phyloP scores from a whole-genome alignment of 1,140 invertebrate genomes.

The Panagrolaimus sp. region DNA sequence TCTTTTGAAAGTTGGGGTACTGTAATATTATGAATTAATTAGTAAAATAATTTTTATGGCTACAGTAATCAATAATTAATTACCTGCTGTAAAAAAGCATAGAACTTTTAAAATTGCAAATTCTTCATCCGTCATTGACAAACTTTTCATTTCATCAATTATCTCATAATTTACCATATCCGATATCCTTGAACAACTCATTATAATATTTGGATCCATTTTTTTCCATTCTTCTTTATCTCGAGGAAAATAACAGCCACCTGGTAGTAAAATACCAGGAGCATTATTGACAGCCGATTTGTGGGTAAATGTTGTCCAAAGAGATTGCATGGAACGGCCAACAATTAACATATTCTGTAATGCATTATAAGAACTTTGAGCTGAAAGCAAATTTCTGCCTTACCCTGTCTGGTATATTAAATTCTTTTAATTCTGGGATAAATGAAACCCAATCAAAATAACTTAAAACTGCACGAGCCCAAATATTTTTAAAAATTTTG shows the following conservation, averaged over 20 bases:
- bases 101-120: conserved; percentile 38
- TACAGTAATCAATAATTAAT: background rate
- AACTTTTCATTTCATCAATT: conserved; percentile 14
- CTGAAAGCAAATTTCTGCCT: background rate
- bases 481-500: background rate
- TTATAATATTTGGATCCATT: background rate
- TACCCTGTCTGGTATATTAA: background rate
- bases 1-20: conserved; percentile 18
- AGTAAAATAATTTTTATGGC: too few species aligned
- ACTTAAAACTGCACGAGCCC: background rate
- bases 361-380: background rate
- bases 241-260: background rate
- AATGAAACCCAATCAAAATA: conserved; percentile 16
- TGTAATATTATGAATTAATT: too few species aligned
- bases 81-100: conserved; percentile 37
- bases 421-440: conserved; percentile 13
- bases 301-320: background rate
- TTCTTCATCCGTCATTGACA: conserved; percentile 23
- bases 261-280: conserved; percentile 2
- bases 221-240: background rate
- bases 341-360: conserved; percentile 8
- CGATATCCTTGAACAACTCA: background rate
- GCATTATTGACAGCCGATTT: background rate
- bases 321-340: background rate
- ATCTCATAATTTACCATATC: background rate